phyloP scores from a whole-genome alignment of 2,797 vertebrate species.

The Eupleurogrammus muticus region DNA sequence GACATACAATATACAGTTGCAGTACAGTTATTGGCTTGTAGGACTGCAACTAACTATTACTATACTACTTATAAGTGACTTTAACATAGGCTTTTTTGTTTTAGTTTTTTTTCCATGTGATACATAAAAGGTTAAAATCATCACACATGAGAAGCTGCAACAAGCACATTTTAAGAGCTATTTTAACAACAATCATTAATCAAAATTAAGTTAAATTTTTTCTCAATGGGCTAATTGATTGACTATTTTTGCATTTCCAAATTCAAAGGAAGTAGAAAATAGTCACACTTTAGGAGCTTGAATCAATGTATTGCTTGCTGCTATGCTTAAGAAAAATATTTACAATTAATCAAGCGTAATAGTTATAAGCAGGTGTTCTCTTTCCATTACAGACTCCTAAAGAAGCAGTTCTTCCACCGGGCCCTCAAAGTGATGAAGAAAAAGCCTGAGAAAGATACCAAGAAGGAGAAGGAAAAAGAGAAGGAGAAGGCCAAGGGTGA shows the following conservation, averaged over 20 bases:
- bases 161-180: too few relatives aligned
- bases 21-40: not conserved
- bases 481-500: slow-evolving; percentile 86
- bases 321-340: not conserved
- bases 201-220: too few relatives aligned
- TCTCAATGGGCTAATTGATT: too few relatives aligned
- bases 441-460: slow-evolving; percentile 94
- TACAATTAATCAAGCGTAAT: too few relatives aligned
- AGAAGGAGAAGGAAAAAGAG: slow-evolving; percentile 91
- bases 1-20: not conserved
- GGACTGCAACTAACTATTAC: not conserved
- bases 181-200: too few relatives aligned
- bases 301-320: not conserved
- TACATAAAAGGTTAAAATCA: too few relatives aligned
- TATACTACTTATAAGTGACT: too few relatives aligned
- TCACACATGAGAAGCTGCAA: too few relatives aligned
- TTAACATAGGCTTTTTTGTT: too few relatives aligned
- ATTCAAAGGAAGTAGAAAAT: not conserved
- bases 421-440: slow-evolving; percentile 99
- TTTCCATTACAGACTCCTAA: slow-evolving; percentile 87
- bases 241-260: too few relatives aligned
- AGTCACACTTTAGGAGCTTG: not conserved
- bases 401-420: slow-evolving; percentile 98
- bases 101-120: too few relatives aligned
- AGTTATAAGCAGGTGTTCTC: not conserved